These are phyloP conservation scores for Holacanthella duospinosa DNA, from an alignment of 2,888 invertebrate species.

Conservation along the genomic window DNA sequence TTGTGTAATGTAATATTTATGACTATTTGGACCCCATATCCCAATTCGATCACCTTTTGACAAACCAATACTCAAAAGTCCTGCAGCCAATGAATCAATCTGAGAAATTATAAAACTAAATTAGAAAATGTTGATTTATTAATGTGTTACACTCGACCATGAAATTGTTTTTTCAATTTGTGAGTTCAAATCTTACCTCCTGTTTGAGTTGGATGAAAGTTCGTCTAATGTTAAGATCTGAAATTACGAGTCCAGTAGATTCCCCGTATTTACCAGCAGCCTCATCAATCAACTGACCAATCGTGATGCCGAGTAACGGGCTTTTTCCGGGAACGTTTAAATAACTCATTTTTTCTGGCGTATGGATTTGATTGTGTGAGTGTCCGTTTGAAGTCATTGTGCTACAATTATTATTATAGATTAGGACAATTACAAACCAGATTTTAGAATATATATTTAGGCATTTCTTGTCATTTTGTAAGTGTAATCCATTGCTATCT, in stretches of 20 bases:
- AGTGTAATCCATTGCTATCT: not conserved
- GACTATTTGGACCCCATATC: constrained; percentile 59
- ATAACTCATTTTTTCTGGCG: constrained; percentile 43
- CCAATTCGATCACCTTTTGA: constrained; percentile 62
- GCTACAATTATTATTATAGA: not conserved
- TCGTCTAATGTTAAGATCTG: constrained; percentile 46
- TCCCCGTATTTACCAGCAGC: constrained; percentile 48
- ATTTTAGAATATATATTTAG: not conserved
- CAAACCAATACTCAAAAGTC: constrained; percentile 58
- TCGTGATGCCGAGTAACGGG: constrained; percentile 47
- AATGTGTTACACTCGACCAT: too few species aligned
- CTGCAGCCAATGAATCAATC: constrained; percentile 61
- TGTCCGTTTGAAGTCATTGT: too few species aligned
- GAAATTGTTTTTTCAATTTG: too few species aligned
- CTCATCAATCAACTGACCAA: constrained; percentile 50
- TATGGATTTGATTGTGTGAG: not conserved
- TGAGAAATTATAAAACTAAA: constrained; percentile 39
- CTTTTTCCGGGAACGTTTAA: constrained; percentile 44
- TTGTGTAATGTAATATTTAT: constrained; percentile 5
- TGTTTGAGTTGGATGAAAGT: constrained; percentile 47
- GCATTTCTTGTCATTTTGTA: not conserved
- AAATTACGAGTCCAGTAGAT: constrained; percentile 49
- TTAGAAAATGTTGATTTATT: too few species aligned
- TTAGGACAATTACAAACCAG: not conserved
- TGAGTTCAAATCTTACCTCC: constrained; percentile 39